Base-by-base conservation (phyloP, 2,113 vertebrate genomes). In the Camelus dromedarius region DNA sequence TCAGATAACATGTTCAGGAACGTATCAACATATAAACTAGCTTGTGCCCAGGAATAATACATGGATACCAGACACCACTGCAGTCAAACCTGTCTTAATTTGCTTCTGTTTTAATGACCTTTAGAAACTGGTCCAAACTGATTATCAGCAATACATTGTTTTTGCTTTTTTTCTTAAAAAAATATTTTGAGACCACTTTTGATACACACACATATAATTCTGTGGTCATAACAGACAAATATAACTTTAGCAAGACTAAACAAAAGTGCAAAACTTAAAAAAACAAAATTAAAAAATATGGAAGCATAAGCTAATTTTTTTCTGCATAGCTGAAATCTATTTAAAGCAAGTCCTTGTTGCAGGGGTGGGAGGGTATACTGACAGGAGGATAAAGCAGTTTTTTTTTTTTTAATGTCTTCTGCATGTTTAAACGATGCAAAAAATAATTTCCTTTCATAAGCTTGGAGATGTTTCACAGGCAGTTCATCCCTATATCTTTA, bases 281-380 rank as follows among this genome's bases (percentile, higher is more conserved):
- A 99, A 98, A 98, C 98, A 97, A 98, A 98, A 99, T 98, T 97
- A 98, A 98, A 98, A 97, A 99, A 98, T 98, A 99, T 98, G 98
- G 99, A 99, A 99, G 99, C 99, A 98, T 99, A 99, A 99, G 99
- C 99, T 98, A 99, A 99, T 98, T 98, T 99, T 99, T 98, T 98
- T 99, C 99, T 99, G 99, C 99, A 99, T 99, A 99, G 99, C 99
- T 99, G 99, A 99, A 99, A 99, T 99, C 99, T 99, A 99, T 99
- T 99, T 99, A 99, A 99, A 99, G 99, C 99, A 98, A 99, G 99
- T 99, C 98, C 98, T 99, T 93, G 96, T 83, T 97, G 96, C 89
- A 96, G 80, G 97, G 79, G 42, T 93, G 96, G 95, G 89, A 98
- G 98, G 98, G 98, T 98, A 54, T 98, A 98, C 98, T 98, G 99